These are phyloP conservation scores for Zelleria hepariella DNA, from an alignment of 2,888 invertebrate genomes.

Conservation along the genomic window DNA sequence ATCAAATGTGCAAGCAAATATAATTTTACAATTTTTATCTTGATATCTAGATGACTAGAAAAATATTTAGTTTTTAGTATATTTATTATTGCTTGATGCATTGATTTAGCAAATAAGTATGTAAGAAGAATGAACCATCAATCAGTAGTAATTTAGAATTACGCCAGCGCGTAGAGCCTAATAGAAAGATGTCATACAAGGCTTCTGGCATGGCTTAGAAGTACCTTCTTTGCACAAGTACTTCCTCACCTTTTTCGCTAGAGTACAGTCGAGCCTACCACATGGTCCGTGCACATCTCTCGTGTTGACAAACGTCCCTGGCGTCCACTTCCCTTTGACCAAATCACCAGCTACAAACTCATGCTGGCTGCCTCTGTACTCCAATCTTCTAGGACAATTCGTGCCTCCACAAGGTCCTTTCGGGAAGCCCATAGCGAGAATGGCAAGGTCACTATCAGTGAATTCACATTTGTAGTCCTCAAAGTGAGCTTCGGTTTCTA, in stretches of 20 bases:
- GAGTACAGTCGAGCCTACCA: constrained; percentile 58
- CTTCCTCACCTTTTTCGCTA: constrained; percentile 52
- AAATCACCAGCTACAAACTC: constrained; percentile 55
- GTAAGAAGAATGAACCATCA: too few relatives aligned
- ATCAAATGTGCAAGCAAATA: too few relatives aligned
- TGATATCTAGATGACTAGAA: too few relatives aligned
- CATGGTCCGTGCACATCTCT: constrained; percentile 63
- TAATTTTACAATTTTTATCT: too few relatives aligned
- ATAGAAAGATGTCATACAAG: constrained; percentile 27
- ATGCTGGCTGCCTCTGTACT: constrained; percentile 58
- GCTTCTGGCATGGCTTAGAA: constrained; percentile 57
- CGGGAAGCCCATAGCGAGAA: constrained; percentile 64
- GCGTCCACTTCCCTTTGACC: constrained; percentile 52
- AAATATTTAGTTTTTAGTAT: too few relatives aligned
- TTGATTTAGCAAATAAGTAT: too few relatives aligned
- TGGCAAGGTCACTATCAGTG: constrained; percentile 49
- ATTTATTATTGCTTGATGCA: too few relatives aligned
- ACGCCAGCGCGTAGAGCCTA: background rate
- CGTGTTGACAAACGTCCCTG: constrained; percentile 58
- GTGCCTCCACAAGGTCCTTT: constrained; percentile 67
- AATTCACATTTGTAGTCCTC: constrained; percentile 59
- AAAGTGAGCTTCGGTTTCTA: constrained; percentile 34
- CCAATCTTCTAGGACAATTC: constrained; percentile 59
- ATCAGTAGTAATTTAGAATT: too few relatives aligned
- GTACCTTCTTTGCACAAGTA: constrained; percentile 51